These are phyloP conservation scores for Verasper variegatus DNA, from an alignment of 2,113 vertebrate species.

Conservation along the genomic window DNA sequence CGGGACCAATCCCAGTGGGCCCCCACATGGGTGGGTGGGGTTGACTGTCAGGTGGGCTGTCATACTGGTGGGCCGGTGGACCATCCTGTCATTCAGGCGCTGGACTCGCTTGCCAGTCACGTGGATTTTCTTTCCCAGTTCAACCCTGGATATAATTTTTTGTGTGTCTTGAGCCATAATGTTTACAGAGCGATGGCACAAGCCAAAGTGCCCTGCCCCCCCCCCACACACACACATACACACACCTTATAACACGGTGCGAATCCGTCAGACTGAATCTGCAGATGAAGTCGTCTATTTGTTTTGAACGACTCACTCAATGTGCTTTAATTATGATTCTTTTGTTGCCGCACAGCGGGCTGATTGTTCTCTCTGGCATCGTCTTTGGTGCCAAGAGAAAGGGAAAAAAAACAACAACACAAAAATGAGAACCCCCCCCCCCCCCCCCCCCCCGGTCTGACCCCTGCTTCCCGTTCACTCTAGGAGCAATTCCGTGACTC, in stretches of 20 bases:
- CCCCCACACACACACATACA: neutral
- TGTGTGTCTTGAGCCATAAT: neutral
- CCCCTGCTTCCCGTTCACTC: conserved; percentile 7
- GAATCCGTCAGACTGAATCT: conserved; percentile 56
- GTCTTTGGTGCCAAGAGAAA: conserved; percentile 57
- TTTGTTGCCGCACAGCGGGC: conserved; percentile 68
- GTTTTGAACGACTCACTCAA: conserved; percentile 64
- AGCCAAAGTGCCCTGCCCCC: neutral
- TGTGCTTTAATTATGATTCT: conserved; percentile 73
- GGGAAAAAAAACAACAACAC: conserved; percentile 31
- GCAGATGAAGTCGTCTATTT: conserved; percentile 60
- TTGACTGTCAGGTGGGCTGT: too few relatives aligned
- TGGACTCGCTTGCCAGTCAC: neutral
- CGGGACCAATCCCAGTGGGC: neutral
- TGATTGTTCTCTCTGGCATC: conserved; percentile 68
- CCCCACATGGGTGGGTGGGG: neutral
- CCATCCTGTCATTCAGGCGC: too few relatives aligned
- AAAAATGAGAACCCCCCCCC: conserved; percentile 33
- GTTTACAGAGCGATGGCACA: conserved; percentile 16
- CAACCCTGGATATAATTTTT: neutral
- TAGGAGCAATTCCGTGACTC: conserved; percentile 67
- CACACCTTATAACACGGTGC: conserved; percentile 18
- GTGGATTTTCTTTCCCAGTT: neutral
- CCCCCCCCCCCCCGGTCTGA: conserved; percentile 8
- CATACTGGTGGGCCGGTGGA: too few relatives aligned